phyloP scores from a whole-genome alignment of 2,797 vertebrate genomes.

The Lophura swinhoii region DNA sequence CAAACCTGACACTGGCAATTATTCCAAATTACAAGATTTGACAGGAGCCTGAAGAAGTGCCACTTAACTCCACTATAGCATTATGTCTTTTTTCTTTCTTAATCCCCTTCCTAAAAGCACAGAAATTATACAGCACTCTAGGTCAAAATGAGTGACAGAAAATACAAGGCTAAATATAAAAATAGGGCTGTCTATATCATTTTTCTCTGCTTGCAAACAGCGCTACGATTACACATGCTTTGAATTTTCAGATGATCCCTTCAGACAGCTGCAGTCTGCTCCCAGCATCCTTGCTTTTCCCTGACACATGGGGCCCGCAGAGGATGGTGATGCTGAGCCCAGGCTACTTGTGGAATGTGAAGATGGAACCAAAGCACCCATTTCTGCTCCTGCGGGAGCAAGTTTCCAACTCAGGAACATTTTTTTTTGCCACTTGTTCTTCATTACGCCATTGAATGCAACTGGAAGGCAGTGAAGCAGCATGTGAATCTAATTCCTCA shows the following conservation, averaged over 20 bases:
- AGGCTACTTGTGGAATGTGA: neutral
- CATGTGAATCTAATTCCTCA: neutral
- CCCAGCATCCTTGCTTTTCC: neutral
- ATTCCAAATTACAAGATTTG: constrained; percentile 77
- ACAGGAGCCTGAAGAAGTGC: constrained; percentile 69
- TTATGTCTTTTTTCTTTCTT: constrained; percentile 72
- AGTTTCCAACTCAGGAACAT: neutral
- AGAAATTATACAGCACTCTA: constrained; percentile 69
- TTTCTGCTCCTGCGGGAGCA: neutral
- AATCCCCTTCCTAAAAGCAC: constrained; percentile 77
- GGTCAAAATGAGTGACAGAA: constrained; percentile 67
- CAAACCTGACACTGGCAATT: constrained; percentile 76
- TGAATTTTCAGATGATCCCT: constrained; percentile 6
- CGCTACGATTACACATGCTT: constrained; percentile 2
- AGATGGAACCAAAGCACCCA: rapidly evolving
- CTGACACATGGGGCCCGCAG: rapidly evolving
- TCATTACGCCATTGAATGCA: rapidly evolving
- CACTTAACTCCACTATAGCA: constrained; percentile 74
- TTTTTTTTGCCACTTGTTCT: neutral
- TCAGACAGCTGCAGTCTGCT: neutral
- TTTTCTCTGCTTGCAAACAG: constrained; percentile 62
- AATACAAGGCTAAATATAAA: constrained; percentile 74
- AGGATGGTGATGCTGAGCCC: neutral
- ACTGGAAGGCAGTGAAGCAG: neutral
- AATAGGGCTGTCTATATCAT: constrained; percentile 37